Evolutionary conservation across 2,797 vertebrate genomes (phyloP), one percentile per base, ranked within the genome.

Genomic region (Pyrocephalus nanus): DNA sequence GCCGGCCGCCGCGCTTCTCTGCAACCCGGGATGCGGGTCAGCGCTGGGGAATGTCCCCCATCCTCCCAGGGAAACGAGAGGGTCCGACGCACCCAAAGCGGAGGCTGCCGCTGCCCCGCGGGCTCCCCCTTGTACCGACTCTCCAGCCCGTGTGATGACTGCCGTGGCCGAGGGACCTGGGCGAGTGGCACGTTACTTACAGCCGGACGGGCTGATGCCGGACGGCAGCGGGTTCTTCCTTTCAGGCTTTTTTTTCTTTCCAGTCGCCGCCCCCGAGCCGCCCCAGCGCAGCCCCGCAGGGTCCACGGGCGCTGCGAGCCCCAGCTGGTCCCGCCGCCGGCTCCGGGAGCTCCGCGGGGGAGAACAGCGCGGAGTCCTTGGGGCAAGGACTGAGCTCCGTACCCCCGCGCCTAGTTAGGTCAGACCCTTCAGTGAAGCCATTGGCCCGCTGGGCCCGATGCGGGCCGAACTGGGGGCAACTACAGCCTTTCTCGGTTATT

Each of bases 121-220:
- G 15, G 15, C 14, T 83, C 13, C 20, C 21, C 48, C 20, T 6
- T 5, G 9, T 6, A 26, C 57, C 5, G 19, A 26, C 8, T 29
- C 54, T 43, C 32, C 34, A 8, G 15, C 18, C 29, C 38, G 11
- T 36, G 26, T 17, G 47, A 23, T 10, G 0, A 0, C 45, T 22
- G 54, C 45, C 4, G 42, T 3, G 34, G 21, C 40, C 25, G 22
- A 62, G 22, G 47, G 11, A 25, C 54, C n/a, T 11, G 34, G 38
- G 19, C 4, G 12, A 50, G 2, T 6, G 6, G 22, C 47, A 0
- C 8, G 13, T 23, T 30, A 9, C 12, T 36, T 20, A 2, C 47
- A 38, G 69, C 23, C 4, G 17, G 17, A 23, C 6, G 51, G 29
- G 36, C 21, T 34, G 54, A 36, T 60, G 40, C 7, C 40, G 22